These are phyloP conservation scores for Myodes glareolus DNA, from an alignment of 2,113 vertebrate genomes.

Conservation along the genomic window DNA sequence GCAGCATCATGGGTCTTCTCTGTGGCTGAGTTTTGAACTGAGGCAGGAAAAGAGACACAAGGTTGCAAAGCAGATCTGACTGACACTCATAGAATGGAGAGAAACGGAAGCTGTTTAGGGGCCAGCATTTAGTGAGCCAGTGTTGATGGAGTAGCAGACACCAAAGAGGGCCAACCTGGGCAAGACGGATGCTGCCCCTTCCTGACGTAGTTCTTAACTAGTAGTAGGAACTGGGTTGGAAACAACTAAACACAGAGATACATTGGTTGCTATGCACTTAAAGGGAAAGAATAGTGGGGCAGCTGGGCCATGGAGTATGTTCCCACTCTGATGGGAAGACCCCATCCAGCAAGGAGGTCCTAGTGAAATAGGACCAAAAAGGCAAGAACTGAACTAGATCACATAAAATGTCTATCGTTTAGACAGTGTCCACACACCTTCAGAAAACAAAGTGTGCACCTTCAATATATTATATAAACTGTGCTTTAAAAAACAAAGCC, in stretches of 20 bases:
- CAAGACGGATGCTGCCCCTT: no score
- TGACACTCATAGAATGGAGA: neutral
- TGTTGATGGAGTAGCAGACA: no score
- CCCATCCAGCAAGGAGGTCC: neutral
- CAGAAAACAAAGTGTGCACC: neutral
- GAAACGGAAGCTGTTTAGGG: neutral
- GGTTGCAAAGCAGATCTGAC: neutral
- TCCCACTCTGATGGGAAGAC: neutral
- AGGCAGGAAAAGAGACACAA: neutral
- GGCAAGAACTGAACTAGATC: neutral
- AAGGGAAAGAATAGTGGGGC: no score
- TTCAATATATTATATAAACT: neutral
- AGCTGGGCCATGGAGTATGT: no score
- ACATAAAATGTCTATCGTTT: neutral
- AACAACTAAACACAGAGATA: no score
- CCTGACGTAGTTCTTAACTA: no score
- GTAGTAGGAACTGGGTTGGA: no score
- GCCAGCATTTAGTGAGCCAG: no score
- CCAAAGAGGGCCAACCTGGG: no score
- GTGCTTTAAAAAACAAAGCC: neutral
- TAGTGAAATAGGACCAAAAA: neutral
- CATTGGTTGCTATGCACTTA: no score
- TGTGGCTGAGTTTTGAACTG: conserved; percentile 7
- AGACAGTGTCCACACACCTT: neutral
- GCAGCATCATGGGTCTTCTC: neutral